Evolutionary conservation across 2,888 invertebrate species (phyloP).

Genomic region (Tinea pellionella): DNA sequence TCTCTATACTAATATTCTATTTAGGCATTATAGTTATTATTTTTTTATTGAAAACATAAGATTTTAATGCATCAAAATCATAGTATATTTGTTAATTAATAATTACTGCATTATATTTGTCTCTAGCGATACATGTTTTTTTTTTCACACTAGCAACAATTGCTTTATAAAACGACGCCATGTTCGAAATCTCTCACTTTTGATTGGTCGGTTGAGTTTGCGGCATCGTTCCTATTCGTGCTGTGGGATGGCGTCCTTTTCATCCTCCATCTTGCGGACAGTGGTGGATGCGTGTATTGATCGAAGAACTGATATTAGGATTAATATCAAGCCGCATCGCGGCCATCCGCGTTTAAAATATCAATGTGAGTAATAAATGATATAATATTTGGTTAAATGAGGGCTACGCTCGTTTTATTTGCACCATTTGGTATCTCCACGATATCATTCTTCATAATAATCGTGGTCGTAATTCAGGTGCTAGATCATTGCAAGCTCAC

Average conservation of each 20-base stretch:
- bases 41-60: no score
- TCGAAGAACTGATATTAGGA: slow-evolving; percentile 15
- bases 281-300: neutral
- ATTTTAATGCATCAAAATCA: no score
- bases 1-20: no score
- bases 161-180: slow-evolving; percentile 42
- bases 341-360: slow-evolving; percentile 36
- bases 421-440: slow-evolving; percentile 74
- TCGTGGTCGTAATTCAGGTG: slow-evolving; percentile 73
- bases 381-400: neutral
- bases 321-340: slow-evolving; percentile 47
- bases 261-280: slow-evolving; percentile 50
- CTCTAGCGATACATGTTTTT: no score
- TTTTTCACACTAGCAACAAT: slow-evolving; percentile 37
- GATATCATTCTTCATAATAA: slow-evolving; percentile 39
- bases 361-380: slow-evolving; percentile 32
- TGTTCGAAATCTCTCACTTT: slow-evolving; percentile 38
- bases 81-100: no score
- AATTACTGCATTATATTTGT: no score
- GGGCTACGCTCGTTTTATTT: slow-evolving; percentile 25
- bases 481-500: slow-evolving; percentile 60
- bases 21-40: no score
- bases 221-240: slow-evolving; percentile 14
- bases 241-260: slow-evolving; percentile 26
- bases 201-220: slow-evolving; percentile 44